Evolutionary conservation across 2,113 vertebrate species (phyloP).

Genomic region (Salvelinus fontinalis): DNA sequence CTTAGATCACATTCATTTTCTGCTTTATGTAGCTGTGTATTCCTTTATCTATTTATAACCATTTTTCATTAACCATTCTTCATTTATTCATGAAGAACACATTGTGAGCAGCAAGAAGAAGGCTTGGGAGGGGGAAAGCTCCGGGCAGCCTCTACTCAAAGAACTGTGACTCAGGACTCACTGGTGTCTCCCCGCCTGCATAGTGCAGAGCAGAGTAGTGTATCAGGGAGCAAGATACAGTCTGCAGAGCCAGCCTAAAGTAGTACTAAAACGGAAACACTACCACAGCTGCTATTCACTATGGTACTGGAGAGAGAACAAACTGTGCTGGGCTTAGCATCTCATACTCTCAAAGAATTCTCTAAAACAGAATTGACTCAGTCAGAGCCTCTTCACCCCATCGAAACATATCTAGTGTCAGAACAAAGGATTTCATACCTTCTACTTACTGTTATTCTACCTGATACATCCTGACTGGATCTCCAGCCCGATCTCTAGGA

Average conservation of each 20-base stretch:
- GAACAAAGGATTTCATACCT: constrained; percentile 24
- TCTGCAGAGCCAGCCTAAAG: constrained; percentile 26
- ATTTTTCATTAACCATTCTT: too few relatives aligned
- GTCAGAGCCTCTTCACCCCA: constrained; percentile 6
- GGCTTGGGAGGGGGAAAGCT: constrained; percentile 47
- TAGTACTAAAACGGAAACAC: constrained; percentile 33
- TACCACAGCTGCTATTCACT: constrained; percentile 14
- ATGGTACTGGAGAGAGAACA: neutral
- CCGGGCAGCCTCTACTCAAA: constrained; percentile 49
- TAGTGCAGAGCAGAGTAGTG: constrained; percentile 35
- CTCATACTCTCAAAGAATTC: constrained; percentile 40
- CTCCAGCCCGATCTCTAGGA: constrained; percentile 25
- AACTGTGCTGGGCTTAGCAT: neutral
- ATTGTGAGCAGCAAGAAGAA: constrained; percentile 41
- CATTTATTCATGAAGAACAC: constrained; percentile 61
- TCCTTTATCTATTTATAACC: constrained; percentile 56
- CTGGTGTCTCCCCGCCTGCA: neutral
- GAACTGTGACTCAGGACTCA: constrained; percentile 52
- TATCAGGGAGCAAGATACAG: constrained; percentile 38
- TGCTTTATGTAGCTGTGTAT: constrained; percentile 58
- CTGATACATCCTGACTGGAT: constrained; percentile 29
- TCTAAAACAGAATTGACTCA: constrained; percentile 12
- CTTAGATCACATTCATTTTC: constrained; percentile 69
- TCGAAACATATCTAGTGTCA: constrained; percentile 21
- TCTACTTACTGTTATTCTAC: constrained; percentile 10